Evolutionary conservation across 2,113 vertebrate genomes (phyloP), one percentile per base, ranked within the genome.

Genomic region (Triplophysa tibetana): DNA sequence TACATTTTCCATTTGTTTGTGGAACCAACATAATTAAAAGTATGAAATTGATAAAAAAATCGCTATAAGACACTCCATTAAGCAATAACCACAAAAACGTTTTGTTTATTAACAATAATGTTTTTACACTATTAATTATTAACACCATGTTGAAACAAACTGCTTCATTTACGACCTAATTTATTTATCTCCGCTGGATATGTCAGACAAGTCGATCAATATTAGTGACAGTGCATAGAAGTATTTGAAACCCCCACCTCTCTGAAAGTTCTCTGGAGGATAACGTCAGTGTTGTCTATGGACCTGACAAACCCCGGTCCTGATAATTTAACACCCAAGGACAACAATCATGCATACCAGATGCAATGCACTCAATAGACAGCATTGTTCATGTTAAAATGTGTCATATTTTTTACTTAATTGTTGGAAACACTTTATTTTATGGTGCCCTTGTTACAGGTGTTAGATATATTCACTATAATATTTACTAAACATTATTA

Each of bases 201-300:
- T 70, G 77, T 16, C 14, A 74, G 73, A 41, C 63, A 73, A 21
- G 68, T 63, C 58, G 69, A 81, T 82, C 84, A 77, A 80, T 82
- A 75, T 54, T 23, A 79, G 70, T 41, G 80, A 74, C 48, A 65
- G 48, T 43, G 72, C 38, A 62, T 50, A 62, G 66, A 64, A 48
- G 65, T 64, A 83, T 79, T 70, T 76, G 66, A 79, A 75, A 82
- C 17, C 56, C 56, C 67, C 81, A 76, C 41, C 62, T 78, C 68
- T 29, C 79, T 26, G 43, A 21, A 26, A 33, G 50, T 66, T 85
- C 72, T 38, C 75, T 78, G n/a, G 67, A 80, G 74, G 33, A 54
- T 50, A n/a, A n/a, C 62, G 63, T 77, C 78, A 86, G 77, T 56
- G 41, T 56, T 13, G 43, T 8, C n/a, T n/a, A n/a, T n/a, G n/a